Evolutionary conservation across 2,113 vertebrate species (phyloP).

Genomic region (Centropristis striata): DNA sequence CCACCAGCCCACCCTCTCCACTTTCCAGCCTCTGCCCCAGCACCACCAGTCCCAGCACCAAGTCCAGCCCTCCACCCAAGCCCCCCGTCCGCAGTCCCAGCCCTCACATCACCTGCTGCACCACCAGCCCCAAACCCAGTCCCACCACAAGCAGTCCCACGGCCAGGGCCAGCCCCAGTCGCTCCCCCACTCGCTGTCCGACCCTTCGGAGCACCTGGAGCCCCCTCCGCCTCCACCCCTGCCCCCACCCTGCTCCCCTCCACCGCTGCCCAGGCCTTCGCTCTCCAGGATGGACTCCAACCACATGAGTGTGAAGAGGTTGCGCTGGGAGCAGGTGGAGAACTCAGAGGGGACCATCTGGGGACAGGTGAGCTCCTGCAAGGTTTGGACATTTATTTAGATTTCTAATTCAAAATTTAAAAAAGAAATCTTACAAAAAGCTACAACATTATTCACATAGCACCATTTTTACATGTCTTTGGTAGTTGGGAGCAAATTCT

Average conservation of each 20-base stretch:
- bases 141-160: conserved; percentile 77
- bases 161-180: conserved; percentile 72
- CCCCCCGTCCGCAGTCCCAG: conserved; percentile 79
- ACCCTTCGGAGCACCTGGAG: conserved; percentile 75
- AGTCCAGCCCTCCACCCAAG: conserved; percentile 74
- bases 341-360: conserved; percentile 98
- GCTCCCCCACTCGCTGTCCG: conserved; percentile 77
- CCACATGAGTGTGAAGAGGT: conserved; percentile 97
- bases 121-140: conserved; percentile 64
- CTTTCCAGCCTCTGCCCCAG: conserved; percentile 81
- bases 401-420: not conserved
- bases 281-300: conserved; percentile 91
- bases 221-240: conserved; percentile 84
- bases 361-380: conserved; percentile 90
- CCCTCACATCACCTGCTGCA: conserved; percentile 82
- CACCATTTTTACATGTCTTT: conserved; percentile 42
- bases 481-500: conserved; percentile 92
- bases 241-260: conserved; percentile 85
- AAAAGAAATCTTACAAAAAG: not conserved
- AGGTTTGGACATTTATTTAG: not conserved
- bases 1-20: conserved; percentile 75
- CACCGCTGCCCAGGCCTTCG: conserved; percentile 82
- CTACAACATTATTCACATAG: not conserved
- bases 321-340: conserved; percentile 99
- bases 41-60: conserved; percentile 75